These are phyloP conservation scores for Camponotus vicinus DNA, from an alignment of 1,140 invertebrate genomes.

Conservation along the genomic window DNA sequence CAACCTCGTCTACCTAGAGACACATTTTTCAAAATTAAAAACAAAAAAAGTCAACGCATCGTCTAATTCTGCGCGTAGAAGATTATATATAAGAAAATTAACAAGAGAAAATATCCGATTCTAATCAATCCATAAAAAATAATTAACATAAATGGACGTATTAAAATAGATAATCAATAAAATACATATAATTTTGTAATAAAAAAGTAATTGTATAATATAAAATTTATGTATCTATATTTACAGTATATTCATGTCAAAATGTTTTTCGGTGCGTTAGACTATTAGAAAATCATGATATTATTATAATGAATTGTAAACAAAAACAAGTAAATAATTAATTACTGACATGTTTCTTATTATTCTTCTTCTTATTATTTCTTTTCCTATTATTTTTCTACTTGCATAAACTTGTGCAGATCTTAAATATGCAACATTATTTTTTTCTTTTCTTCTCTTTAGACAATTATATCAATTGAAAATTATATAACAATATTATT, in stretches of 20 bases:
- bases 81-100: conserved; percentile 1
- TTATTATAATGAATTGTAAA: neutral
- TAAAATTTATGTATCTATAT: neutral
- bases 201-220: neutral
- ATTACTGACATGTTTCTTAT: neutral
- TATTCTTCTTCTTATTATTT: neutral
- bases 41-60: neutral
- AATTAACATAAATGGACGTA: neutral
- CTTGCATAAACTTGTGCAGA: neutral
- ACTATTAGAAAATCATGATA: neutral
- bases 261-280: neutral
- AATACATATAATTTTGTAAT: neutral
- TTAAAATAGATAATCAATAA: neutral
- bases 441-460: neutral
- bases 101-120: neutral
- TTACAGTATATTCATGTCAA: conserved; percentile 1
- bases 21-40: conserved; percentile 17
- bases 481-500: neutral
- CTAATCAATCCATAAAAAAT: neutral
- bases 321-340: conserved; percentile 12
- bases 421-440: conserved; percentile 31
- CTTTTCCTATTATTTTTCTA: neutral
- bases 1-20: conserved; percentile 10
- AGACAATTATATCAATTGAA: neutral
- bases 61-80: conserved; percentile 4